Evolutionary conservation across 2,888 invertebrate species (phyloP).

Genomic region (Eupelmus urozonus): DNA sequence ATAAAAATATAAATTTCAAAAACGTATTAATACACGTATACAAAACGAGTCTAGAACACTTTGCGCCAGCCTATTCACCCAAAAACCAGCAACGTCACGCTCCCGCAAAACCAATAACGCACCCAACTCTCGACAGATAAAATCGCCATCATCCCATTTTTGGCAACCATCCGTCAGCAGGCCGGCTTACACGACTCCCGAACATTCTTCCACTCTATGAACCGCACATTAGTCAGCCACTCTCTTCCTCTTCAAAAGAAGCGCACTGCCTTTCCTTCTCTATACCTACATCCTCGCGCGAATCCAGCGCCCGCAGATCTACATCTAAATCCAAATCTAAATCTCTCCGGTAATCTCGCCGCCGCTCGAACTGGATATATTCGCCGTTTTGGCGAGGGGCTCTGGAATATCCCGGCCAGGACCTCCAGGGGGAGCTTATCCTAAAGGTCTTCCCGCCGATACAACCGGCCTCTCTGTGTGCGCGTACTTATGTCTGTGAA

Average conservation of each 20-base stretch:
- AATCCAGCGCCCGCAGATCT: slow-evolving; percentile 19
- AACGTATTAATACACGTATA: too few relatives aligned
- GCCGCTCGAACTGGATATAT: too few relatives aligned
- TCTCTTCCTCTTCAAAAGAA: slow-evolving; percentile 7
- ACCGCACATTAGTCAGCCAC: slow-evolving; percentile 27
- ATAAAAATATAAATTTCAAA: too few relatives aligned
- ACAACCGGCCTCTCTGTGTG: slow-evolving; percentile 5
- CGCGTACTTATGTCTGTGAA: slow-evolving; percentile 9
- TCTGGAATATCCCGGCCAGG: background rate
- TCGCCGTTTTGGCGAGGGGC: slow-evolving; percentile 1
- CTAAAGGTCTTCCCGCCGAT: slow-evolving; percentile 30
- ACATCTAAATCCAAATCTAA: slow-evolving; percentile 57
- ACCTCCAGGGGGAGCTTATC: slow-evolving; percentile 40
- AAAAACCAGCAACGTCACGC: too few relatives aligned
- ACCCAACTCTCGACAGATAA: too few relatives aligned
- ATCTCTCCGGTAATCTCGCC: slow-evolving; percentile 50
- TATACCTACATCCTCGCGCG: background rate
- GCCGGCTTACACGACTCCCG: background rate
- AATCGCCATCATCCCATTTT: too few relatives aligned
- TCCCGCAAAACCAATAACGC: too few relatives aligned
- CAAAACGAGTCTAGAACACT: too few relatives aligned
- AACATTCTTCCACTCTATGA: slow-evolving; percentile 25
- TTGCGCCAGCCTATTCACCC: too few relatives aligned
- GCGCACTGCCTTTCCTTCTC: background rate
- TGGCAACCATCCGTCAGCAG: background rate